Evolutionary conservation across 2,888 invertebrate genomes (phyloP), one percentile per base, ranked within the genome.

Genomic region (Hololepta plana): DNA sequence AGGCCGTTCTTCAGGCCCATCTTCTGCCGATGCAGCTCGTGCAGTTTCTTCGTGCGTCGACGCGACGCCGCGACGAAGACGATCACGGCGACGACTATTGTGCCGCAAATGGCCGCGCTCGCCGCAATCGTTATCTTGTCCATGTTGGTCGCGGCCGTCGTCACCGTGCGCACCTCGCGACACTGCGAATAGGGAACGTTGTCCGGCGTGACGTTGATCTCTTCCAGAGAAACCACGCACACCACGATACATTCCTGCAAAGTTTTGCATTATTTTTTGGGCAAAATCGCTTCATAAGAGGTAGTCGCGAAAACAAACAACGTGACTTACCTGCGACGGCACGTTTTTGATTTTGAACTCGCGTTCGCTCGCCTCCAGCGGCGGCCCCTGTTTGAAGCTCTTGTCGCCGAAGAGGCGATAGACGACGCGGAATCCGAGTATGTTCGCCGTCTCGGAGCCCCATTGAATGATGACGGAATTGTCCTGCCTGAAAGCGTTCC

Each of bases 41-140:
- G 82, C 38, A 82, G 62, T 46, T 81, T 80, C 38, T 76, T 65
- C 5, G 80, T 74, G 31, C 82, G 64, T 35, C 81, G 67, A 33
- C 75, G 67, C 38, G 81, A 82, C 12, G 87, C 85, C 24, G 84
- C 82, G 27, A 88, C 75, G 53, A 90, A 87, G 37, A 88, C 73
- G 38, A 88, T 74, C 30, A 88, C 84, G 1, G 87, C 88, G 23
- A 87, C 72, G 31, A 88, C 77, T 41, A 90, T 85, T 20, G 87
- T 87, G 20, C 81, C 84, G 53, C 88, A 88, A 46, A 90, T 88
- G 30, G 87, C 87, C 11, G 87, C 87, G 46, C 85, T 84, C 3
- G 87, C 87, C 12, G 82, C 87, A 44, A 90, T 90, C 27, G 90
- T 88, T 45, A 90, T 85, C 55, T 87, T 88, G 59, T 90, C 90